Base-by-base conservation (phyloP, 2,113 vertebrate genomes). In the Archilochus colubris region DNA sequence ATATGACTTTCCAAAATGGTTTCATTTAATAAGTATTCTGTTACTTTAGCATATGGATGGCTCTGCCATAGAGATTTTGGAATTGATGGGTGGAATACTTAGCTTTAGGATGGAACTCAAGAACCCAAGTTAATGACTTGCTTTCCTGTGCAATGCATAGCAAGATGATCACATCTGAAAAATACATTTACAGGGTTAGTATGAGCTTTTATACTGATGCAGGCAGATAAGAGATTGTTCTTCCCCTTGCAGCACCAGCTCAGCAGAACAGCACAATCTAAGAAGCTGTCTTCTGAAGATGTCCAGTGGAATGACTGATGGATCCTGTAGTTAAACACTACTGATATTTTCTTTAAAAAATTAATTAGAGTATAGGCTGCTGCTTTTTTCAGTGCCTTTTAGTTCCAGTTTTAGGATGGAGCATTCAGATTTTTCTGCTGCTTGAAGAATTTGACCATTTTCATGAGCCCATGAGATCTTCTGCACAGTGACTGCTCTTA, bases 171-270 rank as follows among this genome's bases (percentile, higher is more conserved):
- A 14, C 5, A 20, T 50, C 23, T 72, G 46, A 70, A 70, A 85
- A 2, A 0, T 25, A 5, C 40, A 2, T 43, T 86, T 62, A 33
- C 14, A 36, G 2, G 23, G 3, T 28, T 72, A 58, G 2, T 12
- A 27, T 38, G 25, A 24, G 3, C 0, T 33, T 40, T 85, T 87
- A 50, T 7, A 12, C 6, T 67, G 9, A 25, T 40, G 4, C 3
- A 67, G 30, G 3, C 14, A 68, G 11, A 27, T 43, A 51, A 69
- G 14, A 51, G 22, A 22, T 30, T n/a, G 7, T 36, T 36, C 17
- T 85, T 4, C 14, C 61, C 40, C 16, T 82, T 86, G 24, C 7
- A 79, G 4, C 23, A 74, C 30, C 28, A 79, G 11, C 21, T 46
- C 18, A 55, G 16, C 31, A 21, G 19, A 69, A n/a, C 9, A 53